Evolutionary conservation across 1,140 invertebrate species (phyloP).

Genomic region (Coenobita brevimanus): DNA sequence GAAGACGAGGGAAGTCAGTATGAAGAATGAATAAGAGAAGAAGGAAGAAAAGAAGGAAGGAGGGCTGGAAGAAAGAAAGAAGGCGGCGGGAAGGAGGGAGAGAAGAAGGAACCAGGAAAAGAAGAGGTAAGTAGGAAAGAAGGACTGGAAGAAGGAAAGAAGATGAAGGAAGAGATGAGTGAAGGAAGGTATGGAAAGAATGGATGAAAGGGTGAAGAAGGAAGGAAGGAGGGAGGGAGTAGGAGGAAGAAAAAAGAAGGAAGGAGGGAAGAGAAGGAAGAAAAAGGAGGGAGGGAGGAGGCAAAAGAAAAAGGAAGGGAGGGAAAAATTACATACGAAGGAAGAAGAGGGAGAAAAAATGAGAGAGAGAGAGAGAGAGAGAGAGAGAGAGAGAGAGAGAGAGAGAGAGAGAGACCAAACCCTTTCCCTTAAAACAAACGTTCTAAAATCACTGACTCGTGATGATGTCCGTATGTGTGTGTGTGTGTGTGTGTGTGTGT

Average conservation of each 20-base stretch:
- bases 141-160: not conserved
- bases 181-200: not conserved
- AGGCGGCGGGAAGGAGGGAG: too few species aligned
- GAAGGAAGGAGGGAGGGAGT: not conserved
- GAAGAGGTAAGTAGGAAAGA: too few species aligned
- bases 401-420: not conserved
- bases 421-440: too few species aligned
- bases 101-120: too few species aligned
- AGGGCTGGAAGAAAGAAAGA: not conserved
- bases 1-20: not conserved
- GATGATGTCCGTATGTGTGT: conserved; percentile 3
- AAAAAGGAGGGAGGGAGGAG: not conserved
- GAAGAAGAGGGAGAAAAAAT: too few species aligned
- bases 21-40: not conserved
- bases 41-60: not conserved
- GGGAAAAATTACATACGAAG: not conserved
- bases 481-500: conserved; percentile 20
- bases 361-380: not conserved
- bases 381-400: conserved; percentile 14
- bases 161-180: too few species aligned
- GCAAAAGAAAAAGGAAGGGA: not conserved
- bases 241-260: not conserved
- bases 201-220: not conserved
- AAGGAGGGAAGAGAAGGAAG: not conserved
- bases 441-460: too few species aligned